Conservation (phyloP, 2,797 vertebrate genomes). For the Phrynocephalus vlangalii region DNA sequence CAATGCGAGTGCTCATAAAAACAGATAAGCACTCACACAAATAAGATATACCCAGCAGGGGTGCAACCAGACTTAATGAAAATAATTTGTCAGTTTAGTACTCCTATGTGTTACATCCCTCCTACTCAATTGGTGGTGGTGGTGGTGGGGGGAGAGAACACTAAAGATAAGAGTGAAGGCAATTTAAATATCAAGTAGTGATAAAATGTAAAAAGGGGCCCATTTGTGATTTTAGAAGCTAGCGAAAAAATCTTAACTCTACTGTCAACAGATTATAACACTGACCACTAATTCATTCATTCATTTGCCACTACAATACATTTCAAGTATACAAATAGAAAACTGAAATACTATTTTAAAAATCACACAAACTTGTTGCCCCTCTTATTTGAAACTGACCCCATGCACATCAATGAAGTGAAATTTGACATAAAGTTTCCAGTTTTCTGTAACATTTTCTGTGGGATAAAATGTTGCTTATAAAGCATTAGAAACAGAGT, state of each 20-base stretch:
- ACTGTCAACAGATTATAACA: background rate
- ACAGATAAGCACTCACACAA: background rate
- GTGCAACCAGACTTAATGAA: conserved; percentile 16
- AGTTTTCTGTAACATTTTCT: background rate
- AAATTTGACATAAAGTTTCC: background rate
- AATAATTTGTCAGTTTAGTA: conserved; percentile 19
- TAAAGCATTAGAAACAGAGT: background rate
- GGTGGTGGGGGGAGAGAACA: background rate
- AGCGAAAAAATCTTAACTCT: conserved; percentile 6
- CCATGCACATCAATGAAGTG: background rate
- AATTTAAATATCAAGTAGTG: background rate
- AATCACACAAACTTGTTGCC: background rate
- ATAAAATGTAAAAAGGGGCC: background rate
- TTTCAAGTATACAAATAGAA: background rate
- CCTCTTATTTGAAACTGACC: background rate
- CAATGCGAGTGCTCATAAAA: background rate
- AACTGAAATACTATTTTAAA: background rate
- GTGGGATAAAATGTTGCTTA: background rate
- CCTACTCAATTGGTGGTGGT: background rate
- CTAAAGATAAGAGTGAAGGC: background rate
- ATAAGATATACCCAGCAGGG: background rate
- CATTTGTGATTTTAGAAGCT: background rate
- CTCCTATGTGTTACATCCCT: background rate
- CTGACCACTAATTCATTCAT: background rate
- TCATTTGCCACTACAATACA: background rate